Evolutionary conservation across 2,888 invertebrate species (phyloP), one percentile per base, ranked within the genome.

Genomic region (Dasypolia templi): DNA sequence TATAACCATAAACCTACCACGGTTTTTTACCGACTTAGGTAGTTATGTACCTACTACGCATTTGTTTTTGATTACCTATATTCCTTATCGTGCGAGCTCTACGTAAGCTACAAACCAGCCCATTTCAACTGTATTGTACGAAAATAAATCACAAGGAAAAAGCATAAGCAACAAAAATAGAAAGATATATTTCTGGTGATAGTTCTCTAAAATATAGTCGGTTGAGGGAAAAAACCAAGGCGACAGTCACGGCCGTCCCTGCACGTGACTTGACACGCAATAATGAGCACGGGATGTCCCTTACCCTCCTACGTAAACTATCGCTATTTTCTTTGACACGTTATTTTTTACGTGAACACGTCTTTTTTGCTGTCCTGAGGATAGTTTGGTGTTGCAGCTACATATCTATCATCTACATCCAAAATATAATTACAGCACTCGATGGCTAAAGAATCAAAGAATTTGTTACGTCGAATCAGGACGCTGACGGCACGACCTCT

Each of bases 201-300:
- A 77, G 74, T 79, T 65, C 58, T 68, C 51, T 72, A 73, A 81
- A 81, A 82, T 81, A 82, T 67, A 85, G 82, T 82, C 77, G 82
- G 61, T 65, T 77, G 78, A 77, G 72, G 86, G 85, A 83, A 88
- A 88, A 89, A 85, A 80, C 82, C 79, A 65, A 79, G 77, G 75
- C 69, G 79, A 77, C 75, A 83, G 89, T 87, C 91, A 90, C 83
- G 89, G 88, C 75, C 87, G 77, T 73, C n/a, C 51, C 61, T 22
- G 84, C 90, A 89, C 90, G 91, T 91, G 91, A 90, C 87, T 78
- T 66, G 83, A 79, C 88, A 85, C 88, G 86, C 85, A 82, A 84
- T 86, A 83, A 81, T 84, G 77, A 82, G 74, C 76, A 79, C 75
- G 76, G 85, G 86, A 83, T 82, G 83, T 83, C 70, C 75, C 81